phyloP scores from a whole-genome alignment of 64 coral and sea anemone genomes.

The Catalaphyllia jardinei region DNA sequence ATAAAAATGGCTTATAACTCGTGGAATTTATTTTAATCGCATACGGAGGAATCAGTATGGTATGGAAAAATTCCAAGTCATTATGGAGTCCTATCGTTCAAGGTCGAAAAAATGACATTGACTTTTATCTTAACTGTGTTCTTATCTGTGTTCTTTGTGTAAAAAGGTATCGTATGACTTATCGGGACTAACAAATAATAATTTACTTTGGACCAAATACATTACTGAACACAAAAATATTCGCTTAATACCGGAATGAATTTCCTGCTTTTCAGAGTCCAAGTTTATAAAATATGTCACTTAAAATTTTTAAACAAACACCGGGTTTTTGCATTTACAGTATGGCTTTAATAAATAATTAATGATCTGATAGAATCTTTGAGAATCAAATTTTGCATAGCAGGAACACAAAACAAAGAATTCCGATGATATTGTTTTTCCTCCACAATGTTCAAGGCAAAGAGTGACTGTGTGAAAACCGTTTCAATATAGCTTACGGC shows the following conservation, averaged over 20 bases:
- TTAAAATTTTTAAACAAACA: too few species aligned
- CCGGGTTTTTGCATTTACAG: too few species aligned
- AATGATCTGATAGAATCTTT: too few species aligned
- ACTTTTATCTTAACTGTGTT: slow-evolving; percentile 1
- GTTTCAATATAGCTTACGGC: not conserved
- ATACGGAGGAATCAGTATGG: not conserved
- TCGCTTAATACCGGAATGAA: not conserved
- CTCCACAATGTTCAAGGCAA: not conserved
- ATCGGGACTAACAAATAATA: not conserved
- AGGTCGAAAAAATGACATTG: not conserved
- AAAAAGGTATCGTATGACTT: not conserved
- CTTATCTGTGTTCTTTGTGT: not conserved
- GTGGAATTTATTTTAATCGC: not conserved
- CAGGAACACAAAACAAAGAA: too few species aligned
- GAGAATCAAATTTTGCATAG: too few species aligned
- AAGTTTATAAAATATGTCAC: too few species aligned
- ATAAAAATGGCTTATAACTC: not conserved
- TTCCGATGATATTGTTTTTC: too few species aligned
- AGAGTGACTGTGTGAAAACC: not conserved
- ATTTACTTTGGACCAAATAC: not conserved
- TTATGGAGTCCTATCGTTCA: not conserved
- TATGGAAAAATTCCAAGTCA: not conserved
- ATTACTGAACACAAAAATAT: not conserved
- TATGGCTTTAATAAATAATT: too few species aligned
- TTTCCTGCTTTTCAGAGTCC: not conserved